These are phyloP conservation scores for Temnopleurus reevesii DNA, from an alignment of 53 echinoderm and acorn worm genomes.

Conservation along the genomic window DNA sequence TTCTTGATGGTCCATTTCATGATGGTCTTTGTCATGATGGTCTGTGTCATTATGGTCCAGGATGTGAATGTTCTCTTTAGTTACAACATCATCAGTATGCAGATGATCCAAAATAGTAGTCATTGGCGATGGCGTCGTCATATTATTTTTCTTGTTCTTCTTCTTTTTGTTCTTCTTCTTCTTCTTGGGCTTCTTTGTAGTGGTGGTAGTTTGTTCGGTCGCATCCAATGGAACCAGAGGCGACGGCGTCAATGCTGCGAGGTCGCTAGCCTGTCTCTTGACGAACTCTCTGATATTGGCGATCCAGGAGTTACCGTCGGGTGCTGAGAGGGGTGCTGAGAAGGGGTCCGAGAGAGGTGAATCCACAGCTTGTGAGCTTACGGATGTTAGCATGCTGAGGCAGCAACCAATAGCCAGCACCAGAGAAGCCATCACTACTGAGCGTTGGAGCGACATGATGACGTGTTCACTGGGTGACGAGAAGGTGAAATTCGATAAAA, in stretches of 20 bases:
- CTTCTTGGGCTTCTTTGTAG: slow-evolving; percentile 54
- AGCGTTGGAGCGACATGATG: neutral
- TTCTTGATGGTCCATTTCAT: neutral
- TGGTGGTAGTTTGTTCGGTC: slow-evolving; percentile 7
- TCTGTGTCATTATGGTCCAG: neutral
- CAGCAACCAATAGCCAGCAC: neutral
- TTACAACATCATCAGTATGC: neutral
- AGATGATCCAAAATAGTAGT: slow-evolving; percentile 4
- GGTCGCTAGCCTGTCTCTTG: slow-evolving; percentile 27
- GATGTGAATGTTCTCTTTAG: no score
- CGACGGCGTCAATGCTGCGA: neutral
- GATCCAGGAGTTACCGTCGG: slow-evolving; percentile 8
- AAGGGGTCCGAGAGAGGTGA: no score
- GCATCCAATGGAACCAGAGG: neutral
- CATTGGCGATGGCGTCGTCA: slow-evolving; percentile 9
- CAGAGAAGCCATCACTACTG: neutral
- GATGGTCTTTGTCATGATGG: neutral
- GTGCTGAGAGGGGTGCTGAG: neutral
- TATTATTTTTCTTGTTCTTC: slow-evolving; percentile 39
- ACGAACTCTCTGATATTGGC: slow-evolving; percentile 16
- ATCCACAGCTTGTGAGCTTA: neutral
- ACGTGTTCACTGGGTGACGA: neutral
- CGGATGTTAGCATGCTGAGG: neutral
- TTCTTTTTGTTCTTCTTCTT: slow-evolving; percentile 46
- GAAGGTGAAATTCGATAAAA: neutral